Percentiles rank a stretch among this genome's conserved stretches.
Conservation (phyloP, 2,113 vertebrate species). For the Larimichthys crocea region DNA sequence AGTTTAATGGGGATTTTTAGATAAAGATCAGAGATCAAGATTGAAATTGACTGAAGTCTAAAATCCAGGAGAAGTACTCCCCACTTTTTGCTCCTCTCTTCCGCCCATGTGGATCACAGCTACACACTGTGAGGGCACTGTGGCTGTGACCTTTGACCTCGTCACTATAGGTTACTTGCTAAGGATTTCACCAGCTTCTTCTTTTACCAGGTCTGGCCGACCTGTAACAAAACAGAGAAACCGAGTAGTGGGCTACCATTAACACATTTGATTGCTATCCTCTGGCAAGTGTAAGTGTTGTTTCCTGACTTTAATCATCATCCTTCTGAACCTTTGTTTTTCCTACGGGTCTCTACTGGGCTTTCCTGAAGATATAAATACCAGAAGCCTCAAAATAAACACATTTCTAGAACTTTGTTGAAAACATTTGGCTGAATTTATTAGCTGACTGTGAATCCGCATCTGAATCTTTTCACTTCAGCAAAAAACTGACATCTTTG, state of each 20-base stretch:
- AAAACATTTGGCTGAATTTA: background rate
- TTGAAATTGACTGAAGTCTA: background rate
- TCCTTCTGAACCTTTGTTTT: background rate
- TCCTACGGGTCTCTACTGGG: background rate
- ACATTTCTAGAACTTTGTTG: background rate
- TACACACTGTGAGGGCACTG: background rate
- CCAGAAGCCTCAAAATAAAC: background rate
- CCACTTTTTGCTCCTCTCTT: background rate
- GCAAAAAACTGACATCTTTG: background rate
- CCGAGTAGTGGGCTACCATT: background rate
- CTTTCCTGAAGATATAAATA: background rate
- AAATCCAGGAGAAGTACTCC: background rate
- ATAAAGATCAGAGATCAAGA: slow-evolving; percentile 15
- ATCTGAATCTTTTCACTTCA: background rate
- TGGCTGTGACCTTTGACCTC: background rate
- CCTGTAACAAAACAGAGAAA: background rate
- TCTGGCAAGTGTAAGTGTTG: background rate
- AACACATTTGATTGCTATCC: background rate
- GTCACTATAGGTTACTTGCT: too few relatives aligned
- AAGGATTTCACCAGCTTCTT: background rate
- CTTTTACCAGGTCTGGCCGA: background rate
- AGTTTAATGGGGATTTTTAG: background rate
- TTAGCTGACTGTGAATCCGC: background rate
- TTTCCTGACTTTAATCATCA: background rate
- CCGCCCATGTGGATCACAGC: background rate